Percentiles rank a stretch among this genome's conserved stretches.
These are phyloP conservation scores for Botia almorhae DNA, from an alignment of 2,797 vertebrate species.

Conservation along the genomic window DNA sequence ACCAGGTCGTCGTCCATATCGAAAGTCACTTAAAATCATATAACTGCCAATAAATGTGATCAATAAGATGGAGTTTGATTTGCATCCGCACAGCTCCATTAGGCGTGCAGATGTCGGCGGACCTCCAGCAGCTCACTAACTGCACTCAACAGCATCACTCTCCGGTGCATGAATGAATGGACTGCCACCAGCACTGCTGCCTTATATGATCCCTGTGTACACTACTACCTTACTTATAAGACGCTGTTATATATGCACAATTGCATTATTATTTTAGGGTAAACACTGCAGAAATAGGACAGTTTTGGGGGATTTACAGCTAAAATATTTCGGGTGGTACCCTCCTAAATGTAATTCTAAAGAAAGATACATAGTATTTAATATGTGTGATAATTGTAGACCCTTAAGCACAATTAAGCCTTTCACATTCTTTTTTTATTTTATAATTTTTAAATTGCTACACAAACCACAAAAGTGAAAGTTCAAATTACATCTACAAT, in stretches of 20 bases:
- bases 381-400: no score
- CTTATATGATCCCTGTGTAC: neutral
- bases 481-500: neutral
- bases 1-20: conserved; percentile 82
- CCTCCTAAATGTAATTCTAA: no score
- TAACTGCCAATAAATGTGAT: conserved; percentile 25
- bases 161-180: neutral
- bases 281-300: no score
- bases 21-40: neutral
- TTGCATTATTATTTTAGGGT: no score
- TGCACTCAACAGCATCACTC: neutral
- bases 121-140: neutral
- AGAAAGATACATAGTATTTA: no score
- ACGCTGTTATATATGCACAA: no score
- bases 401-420: no score
- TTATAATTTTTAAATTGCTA: no score
- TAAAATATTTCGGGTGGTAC: no score
- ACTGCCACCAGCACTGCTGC: neutral
- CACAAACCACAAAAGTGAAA: no score
- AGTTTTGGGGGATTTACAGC: no score
- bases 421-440: no score
- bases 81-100: conserved; percentile 15
- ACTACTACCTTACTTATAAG: neutral
- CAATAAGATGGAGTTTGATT: neutral
- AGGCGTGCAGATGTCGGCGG: neutral